phyloP scores from a whole-genome alignment of 92 coral and sea anemone species.

The Parazoanthus swiftii region DNA sequence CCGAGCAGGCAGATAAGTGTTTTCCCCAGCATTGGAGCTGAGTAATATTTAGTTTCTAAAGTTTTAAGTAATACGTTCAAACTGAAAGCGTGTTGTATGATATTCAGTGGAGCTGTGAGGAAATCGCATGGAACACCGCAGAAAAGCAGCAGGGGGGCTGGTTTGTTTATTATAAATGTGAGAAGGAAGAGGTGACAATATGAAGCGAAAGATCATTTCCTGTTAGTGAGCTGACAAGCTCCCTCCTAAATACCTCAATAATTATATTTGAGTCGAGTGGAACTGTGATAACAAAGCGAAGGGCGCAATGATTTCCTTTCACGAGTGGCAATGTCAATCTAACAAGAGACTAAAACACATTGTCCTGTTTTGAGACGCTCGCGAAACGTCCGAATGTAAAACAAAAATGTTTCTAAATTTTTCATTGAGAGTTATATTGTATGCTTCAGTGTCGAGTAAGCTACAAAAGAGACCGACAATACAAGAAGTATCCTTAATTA shows the following conservation, averaged over 20 bases:
- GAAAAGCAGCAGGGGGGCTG: constrained; percentile 25
- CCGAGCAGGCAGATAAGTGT: constrained; percentile 2
- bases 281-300: background rate
- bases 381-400: background rate
- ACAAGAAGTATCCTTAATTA: constrained; percentile 30
- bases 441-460: constrained; percentile 7
- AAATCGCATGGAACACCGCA: background rate
- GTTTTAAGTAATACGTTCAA: background rate
- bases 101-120: background rate
- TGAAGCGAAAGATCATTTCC: constrained; percentile 42
- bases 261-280: too few relatives aligned
- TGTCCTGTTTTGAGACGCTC: background rate
- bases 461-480: constrained; percentile 13
- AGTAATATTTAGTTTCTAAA: background rate
- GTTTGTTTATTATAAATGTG: constrained; percentile 19
- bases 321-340: background rate
- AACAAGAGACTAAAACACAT: too few relatives aligned
- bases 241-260: constrained; percentile 12
- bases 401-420: background rate
- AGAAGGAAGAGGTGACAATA: constrained; percentile 27
- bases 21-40: constrained; percentile 15
- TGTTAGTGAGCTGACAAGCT: constrained; percentile 26
- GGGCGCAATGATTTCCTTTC: background rate
- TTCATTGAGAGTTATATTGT: background rate
- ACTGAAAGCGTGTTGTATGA: background rate